phyloP scores from a whole-genome alignment of 2,113 vertebrate genomes.

The Meriones unguiculatus region DNA sequence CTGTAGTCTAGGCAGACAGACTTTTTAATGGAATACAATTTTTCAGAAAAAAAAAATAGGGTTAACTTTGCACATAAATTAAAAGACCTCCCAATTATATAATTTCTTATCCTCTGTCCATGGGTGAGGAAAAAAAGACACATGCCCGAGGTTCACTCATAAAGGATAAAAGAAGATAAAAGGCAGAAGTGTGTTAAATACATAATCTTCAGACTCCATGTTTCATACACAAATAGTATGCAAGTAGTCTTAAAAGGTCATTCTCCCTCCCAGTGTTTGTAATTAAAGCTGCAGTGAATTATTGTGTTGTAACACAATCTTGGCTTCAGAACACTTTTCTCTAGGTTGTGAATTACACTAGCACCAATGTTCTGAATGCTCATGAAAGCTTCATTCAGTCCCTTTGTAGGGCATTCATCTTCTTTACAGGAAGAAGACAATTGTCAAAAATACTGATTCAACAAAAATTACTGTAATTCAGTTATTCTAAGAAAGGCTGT shows the following conservation, averaged over 20 bases:
- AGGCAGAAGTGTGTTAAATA: not conserved
- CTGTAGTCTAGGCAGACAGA: not conserved
- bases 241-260: not conserved
- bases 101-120: not conserved
- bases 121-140: not conserved
- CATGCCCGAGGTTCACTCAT: not conserved
- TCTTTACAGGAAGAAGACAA: not conserved
- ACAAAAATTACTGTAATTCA: not conserved
- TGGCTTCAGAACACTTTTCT: not conserved
- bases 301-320: not conserved
- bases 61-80: not conserved
- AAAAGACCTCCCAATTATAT: not conserved
- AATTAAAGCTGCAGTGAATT: not conserved
- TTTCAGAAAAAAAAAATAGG: not conserved
- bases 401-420: not conserved
- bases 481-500: not conserved
- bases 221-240: not conserved
- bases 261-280: not conserved
- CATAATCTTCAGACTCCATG: not conserved
- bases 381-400: not conserved
- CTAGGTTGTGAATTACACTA: not conserved
- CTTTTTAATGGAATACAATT: constrained; percentile 33
- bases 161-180: not conserved
- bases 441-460: not conserved
- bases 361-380: not conserved